These are phyloP conservation scores for Pseudachorutes palmiensis DNA, from an alignment of 1,140 invertebrate genomes.

Conservation along the genomic window DNA sequence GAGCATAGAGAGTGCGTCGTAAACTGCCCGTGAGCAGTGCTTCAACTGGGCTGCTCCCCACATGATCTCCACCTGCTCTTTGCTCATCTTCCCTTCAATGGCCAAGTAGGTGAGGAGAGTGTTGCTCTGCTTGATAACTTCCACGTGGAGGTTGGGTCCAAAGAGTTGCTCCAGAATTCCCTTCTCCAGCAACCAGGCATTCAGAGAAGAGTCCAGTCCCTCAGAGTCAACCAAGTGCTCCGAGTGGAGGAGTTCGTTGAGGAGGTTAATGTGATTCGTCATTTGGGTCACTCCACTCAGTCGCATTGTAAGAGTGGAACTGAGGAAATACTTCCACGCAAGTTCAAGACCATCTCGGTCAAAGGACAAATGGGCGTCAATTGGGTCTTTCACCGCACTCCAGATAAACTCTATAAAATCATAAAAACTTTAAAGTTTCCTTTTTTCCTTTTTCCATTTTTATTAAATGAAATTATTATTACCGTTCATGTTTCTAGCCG, in stretches of 20 bases:
- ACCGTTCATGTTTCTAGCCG: constrained; percentile 83
- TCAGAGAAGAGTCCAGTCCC: constrained; percentile 69
- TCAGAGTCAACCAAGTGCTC: constrained; percentile 76
- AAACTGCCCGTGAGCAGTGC: constrained; percentile 85
- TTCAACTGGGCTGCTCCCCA: constrained; percentile 90
- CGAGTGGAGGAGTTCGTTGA: constrained; percentile 79
- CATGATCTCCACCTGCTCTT: constrained; percentile 84
- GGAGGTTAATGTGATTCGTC: constrained; percentile 82
- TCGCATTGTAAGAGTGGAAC: constrained; percentile 83
- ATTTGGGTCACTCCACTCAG: constrained; percentile 86
- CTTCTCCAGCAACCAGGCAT: constrained; percentile 78
- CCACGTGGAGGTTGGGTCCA: constrained; percentile 78
- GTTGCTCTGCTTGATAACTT: constrained; percentile 89
- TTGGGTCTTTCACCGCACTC: constrained; percentile 77
- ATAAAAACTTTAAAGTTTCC: neutral
- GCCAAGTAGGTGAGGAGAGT: constrained; percentile 85
- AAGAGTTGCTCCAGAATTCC: constrained; percentile 91
- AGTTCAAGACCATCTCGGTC: constrained; percentile 81
- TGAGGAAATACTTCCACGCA: constrained; percentile 91
- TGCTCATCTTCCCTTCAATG: constrained; percentile 78
- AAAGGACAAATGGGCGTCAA: constrained; percentile 74
- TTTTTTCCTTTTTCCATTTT: neutral
- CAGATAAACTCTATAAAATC: constrained; percentile 71
- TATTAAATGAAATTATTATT: constrained; percentile 30
- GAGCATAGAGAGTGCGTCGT: constrained; percentile 77